These are phyloP conservation scores for Caenorhabditis sp. DNA, from an alignment of 2,888 invertebrate species.

Conservation along the genomic window DNA sequence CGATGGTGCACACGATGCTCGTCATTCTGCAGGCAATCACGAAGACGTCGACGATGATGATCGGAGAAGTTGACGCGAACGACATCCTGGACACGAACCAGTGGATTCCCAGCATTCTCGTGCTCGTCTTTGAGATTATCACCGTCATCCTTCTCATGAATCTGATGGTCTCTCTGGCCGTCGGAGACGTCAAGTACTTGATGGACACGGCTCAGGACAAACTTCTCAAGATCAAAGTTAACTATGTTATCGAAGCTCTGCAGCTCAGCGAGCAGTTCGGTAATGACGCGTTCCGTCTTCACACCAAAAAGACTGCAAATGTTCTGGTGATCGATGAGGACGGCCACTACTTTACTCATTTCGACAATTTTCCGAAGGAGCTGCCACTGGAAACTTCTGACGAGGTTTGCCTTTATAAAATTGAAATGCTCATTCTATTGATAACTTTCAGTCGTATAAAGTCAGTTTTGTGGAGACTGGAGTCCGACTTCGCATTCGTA, in stretches of 20 bases:
- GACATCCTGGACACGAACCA: slow-evolving; percentile 68
- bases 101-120: slow-evolving; percentile 76
- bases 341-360: slow-evolving; percentile 35
- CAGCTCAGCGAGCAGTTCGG: slow-evolving; percentile 72
- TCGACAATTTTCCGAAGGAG: slow-evolving; percentile 16
- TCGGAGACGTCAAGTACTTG: slow-evolving; percentile 76
- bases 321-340: slow-evolving; percentile 66
- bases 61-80: slow-evolving; percentile 74
- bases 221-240: slow-evolving; percentile 76
- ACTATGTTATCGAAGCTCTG: slow-evolving; percentile 76
- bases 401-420: slow-evolving; percentile 19
- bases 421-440: no score
- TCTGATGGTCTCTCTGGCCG: slow-evolving; percentile 76
- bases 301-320: slow-evolving; percentile 63
- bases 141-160: slow-evolving; percentile 78
- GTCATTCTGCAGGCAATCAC: slow-evolving; percentile 76
- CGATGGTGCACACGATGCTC: slow-evolving; percentile 62
- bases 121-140: slow-evolving; percentile 77
- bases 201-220: slow-evolving; percentile 74
- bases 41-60: slow-evolving; percentile 79
- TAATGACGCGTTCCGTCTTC: slow-evolving; percentile 45
- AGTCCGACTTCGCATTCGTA: slow-evolving; percentile 61
- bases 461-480: slow-evolving; percentile 57
- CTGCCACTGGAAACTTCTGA: slow-evolving; percentile 9
- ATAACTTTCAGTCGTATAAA: slow-evolving; percentile 51